A percentile compares a stretch with the other conserved stretches of the same genome.
Conservation (phyloP, 2,888 invertebrate species). For the Prosapia bicincta region DNA sequence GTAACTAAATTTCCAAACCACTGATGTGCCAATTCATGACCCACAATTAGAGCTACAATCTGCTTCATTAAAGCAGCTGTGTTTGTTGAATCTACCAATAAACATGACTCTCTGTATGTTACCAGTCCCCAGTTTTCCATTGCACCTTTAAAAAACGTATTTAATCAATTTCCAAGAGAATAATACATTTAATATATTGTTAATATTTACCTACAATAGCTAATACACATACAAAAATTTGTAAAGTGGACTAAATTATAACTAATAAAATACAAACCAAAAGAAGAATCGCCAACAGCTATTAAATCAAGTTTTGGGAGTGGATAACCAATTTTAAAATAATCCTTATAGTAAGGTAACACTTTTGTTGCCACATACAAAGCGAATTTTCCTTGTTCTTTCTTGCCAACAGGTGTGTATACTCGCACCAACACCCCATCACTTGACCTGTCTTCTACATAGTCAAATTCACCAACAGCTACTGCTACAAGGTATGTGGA, state of each 20-base stretch:
- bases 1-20: conserved; percentile 95
- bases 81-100: conserved; percentile 86
- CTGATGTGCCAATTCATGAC: conserved; percentile 94
- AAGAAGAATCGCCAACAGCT: conserved; percentile 92
- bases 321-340: conserved; percentile 93
- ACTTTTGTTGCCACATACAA: conserved; percentile 89
- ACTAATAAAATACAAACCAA: conserved; percentile 55
- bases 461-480: conserved; percentile 94
- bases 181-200: too few relatives aligned
- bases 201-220: too few relatives aligned
- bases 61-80: conserved; percentile 82
- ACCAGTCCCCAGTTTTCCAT: conserved; percentile 99
- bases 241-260: too few relatives aligned
- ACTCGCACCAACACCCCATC: conserved; percentile 82
- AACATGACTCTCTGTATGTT: conserved; percentile 87
- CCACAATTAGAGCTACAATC: conserved; percentile 82
- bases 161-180: too few relatives aligned
- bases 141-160: conserved; percentile 63
- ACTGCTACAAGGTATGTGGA: conserved; percentile 93
- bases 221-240: too few relatives aligned
- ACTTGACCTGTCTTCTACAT: conserved; percentile 76
- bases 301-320: conserved; percentile 95
- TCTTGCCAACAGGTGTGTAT: conserved; percentile 86
- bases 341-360: conserved; percentile 90
- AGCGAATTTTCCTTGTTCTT: conserved; percentile 88